These are phyloP conservation scores for Polymixis flavicincta DNA, from an alignment of 2,888 invertebrate genomes.

Conservation along the genomic window DNA sequence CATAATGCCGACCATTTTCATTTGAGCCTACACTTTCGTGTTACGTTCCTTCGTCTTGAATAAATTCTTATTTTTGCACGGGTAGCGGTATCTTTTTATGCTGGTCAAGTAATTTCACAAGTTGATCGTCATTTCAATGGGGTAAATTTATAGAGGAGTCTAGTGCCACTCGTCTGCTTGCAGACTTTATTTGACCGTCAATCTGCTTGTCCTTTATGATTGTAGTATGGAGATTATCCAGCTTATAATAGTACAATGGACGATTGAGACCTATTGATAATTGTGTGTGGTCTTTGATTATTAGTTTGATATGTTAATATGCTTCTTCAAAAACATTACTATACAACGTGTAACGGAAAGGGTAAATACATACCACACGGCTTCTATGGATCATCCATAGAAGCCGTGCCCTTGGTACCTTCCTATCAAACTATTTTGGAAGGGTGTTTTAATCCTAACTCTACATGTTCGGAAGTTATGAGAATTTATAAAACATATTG, in stretches of 20 bases:
- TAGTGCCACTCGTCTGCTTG: constrained; percentile 79
- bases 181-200: constrained; percentile 82
- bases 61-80: constrained; percentile 36
- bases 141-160: constrained; percentile 80
- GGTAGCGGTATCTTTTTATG: constrained; percentile 71
- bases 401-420: no score
- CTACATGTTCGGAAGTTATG: no score
- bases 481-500: no score
- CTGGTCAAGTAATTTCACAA: constrained; percentile 81
- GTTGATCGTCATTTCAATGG: constrained; percentile 88
- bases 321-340: neutral
- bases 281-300: constrained; percentile 60
- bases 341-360: no score
- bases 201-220: constrained; percentile 75
- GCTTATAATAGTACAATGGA: constrained; percentile 76
- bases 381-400: no score
- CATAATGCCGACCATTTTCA: constrained; percentile 59
- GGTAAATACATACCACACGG: no score
- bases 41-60: constrained; percentile 22
- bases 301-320: constrained; percentile 48
- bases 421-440: no score
- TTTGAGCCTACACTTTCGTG: constrained; percentile 56
- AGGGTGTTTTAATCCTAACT: no score
- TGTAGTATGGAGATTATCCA: constrained; percentile 77
- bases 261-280: constrained; percentile 72